These are phyloP conservation scores for Onthophagus sagittarius DNA, from an alignment of 2,888 invertebrate species.

Conservation along the genomic window DNA sequence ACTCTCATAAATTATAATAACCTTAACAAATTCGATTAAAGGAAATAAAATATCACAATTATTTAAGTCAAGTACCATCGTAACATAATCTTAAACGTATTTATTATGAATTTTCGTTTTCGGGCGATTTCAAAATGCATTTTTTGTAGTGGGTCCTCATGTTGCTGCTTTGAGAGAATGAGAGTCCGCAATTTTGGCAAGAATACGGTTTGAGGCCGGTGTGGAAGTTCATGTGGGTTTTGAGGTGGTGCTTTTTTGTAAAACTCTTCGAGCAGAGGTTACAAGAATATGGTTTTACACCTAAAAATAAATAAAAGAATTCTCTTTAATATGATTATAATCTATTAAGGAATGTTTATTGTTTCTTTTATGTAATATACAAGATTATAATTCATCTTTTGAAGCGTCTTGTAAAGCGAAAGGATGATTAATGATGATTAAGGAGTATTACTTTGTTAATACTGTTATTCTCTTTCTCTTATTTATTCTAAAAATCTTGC, in stretches of 20 bases:
- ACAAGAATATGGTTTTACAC: constrained; percentile 70
- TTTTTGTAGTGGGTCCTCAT: constrained; percentile 84
- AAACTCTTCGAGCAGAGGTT: constrained; percentile 71
- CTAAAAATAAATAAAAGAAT: constrained; percentile 45
- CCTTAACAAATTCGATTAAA: not conserved
- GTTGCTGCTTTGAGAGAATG: constrained; percentile 81
- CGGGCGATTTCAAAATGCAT: constrained; percentile 49
- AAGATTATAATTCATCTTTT: too few relatives aligned
- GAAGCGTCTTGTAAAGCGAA: too few relatives aligned
- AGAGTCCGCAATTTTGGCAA: constrained; percentile 68
- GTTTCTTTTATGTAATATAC: too few relatives aligned
- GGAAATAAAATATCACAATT: constrained; percentile 1
- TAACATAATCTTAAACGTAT: not conserved
- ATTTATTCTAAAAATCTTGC: too few relatives aligned
- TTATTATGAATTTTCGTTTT: constrained; percentile 16
- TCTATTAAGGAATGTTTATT: too few relatives aligned
- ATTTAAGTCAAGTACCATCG: not conserved
- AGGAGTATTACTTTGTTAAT: too few relatives aligned
- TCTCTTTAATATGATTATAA: too few relatives aligned
- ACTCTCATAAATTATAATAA: not conserved
- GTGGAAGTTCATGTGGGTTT: constrained; percentile 81
- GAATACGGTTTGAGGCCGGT: constrained; percentile 78
- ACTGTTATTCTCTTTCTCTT: too few relatives aligned
- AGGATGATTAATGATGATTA: too few relatives aligned
- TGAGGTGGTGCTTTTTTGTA: constrained; percentile 81